phyloP scores from a whole-genome alignment of 2,888 invertebrate genomes.

The Plebejus melissa region DNA sequence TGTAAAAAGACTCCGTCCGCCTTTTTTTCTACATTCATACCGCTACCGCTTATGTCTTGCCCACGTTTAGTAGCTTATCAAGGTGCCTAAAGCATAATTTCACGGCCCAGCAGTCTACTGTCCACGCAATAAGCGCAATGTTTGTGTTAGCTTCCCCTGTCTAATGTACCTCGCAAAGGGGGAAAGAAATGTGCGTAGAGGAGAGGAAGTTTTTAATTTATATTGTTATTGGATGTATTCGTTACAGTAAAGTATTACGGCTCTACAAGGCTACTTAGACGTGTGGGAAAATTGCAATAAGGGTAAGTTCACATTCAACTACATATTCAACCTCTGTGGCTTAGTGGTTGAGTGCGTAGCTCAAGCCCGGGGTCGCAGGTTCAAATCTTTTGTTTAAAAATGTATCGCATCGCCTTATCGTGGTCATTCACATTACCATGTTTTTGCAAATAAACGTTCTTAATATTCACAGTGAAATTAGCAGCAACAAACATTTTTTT shows the following conservation, averaged over 20 bases:
- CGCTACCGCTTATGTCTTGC: conserved; percentile 39
- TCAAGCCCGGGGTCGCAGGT: no score
- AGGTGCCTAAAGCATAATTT: conserved; percentile 67
- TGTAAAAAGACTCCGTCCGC: no score
- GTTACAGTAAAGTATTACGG: neutral
- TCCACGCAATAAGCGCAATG: conserved; percentile 62
- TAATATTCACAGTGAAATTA: no score
- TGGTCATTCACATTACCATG: no score
- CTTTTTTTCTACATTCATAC: neutral
- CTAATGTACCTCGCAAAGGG: conserved; percentile 2
- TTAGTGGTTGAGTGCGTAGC: no score
- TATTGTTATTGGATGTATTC: neutral
- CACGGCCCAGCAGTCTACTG: conserved; percentile 58
- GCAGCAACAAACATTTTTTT: no score
- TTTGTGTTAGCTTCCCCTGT: conserved; percentile 52
- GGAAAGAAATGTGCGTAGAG: neutral
- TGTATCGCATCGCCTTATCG: no score
- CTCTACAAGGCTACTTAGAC: neutral
- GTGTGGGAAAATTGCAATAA: neutral
- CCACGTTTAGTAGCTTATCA: conserved; percentile 54
- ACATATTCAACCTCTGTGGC: no score
- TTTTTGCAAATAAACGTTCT: no score
- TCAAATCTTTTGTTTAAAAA: no score
- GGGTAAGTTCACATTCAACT: neutral
- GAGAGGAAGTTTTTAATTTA: neutral